Conservation (phyloP, 2,797 vertebrate genomes). For the Sebastes hopkinsi region DNA sequence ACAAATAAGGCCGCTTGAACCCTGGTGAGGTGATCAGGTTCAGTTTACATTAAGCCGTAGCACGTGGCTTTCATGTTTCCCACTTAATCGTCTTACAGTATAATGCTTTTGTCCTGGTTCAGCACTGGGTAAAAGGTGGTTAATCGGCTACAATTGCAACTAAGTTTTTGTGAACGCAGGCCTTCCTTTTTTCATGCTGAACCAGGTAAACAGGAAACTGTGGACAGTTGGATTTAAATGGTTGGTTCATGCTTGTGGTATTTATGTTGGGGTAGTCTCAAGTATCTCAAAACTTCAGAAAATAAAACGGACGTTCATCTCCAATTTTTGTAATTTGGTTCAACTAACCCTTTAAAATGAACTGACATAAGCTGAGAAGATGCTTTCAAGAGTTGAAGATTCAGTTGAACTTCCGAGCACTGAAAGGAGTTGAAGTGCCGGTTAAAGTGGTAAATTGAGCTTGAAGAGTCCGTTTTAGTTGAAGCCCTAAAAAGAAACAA, state of each 20-base stretch:
- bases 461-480: neutral
- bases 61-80: conserved; percentile 51
- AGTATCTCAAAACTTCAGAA: neutral
- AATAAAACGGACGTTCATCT: neutral
- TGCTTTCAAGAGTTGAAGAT: neutral
- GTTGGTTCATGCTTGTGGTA: neutral
- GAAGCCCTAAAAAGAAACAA: neutral
- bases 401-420: neutral
- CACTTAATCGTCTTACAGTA: conserved; percentile 38
- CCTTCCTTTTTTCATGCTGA: neutral
- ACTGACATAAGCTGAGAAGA: neutral
- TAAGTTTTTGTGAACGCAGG: neutral
- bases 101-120: neutral
- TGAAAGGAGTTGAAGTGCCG: neutral
- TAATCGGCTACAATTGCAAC: neutral
- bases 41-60: conserved; percentile 41
- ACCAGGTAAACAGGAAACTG: neutral
- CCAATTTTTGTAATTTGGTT: neutral
- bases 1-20: neutral
- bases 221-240: neutral
- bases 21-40: conserved; percentile 4
- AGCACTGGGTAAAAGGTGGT: neutral
- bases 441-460: neutral
- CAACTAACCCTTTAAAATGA: neutral
- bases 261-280: neutral